phyloP scores from a whole-genome alignment of 2,797 vertebrate genomes.

The Odontamblyopus rebecca region DNA sequence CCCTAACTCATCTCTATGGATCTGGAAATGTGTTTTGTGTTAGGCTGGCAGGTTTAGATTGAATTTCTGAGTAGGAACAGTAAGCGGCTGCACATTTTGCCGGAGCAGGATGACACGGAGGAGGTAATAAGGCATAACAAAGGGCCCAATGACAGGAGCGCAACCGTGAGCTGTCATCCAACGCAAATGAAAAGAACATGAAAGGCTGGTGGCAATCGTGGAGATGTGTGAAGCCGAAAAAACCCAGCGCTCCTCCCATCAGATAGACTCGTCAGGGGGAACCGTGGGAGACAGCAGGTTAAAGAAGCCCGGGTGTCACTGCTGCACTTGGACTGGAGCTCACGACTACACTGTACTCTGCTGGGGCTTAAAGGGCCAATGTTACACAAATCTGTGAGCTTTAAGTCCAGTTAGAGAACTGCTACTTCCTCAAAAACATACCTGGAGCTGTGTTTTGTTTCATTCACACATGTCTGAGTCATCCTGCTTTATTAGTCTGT shows the following conservation, averaged over 20 bases:
- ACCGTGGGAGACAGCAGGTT: conserved; percentile 65
- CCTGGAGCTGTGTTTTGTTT: too few species aligned
- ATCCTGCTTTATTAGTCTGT: too few species aligned
- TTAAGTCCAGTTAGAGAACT: too few species aligned
- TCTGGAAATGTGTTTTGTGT: conserved; percentile 19
- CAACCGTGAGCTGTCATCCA: conserved; percentile 58
- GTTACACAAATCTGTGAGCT: too few species aligned
- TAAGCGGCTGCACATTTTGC: conserved; percentile 49
- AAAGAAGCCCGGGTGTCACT: conserved; percentile 63
- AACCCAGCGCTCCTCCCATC: conserved; percentile 56
- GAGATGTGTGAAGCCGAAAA: conserved; percentile 65
- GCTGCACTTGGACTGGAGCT: conserved; percentile 39
- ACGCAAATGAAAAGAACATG: conserved; percentile 66
- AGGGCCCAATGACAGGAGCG: conserved; percentile 58
- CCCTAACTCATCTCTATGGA: conserved; percentile 16
- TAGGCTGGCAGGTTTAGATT: conserved; percentile 42
- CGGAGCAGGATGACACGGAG: conserved; percentile 43
- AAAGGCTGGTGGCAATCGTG: conserved; percentile 69
- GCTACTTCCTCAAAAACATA: too few species aligned
- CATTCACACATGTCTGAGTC: too few species aligned
- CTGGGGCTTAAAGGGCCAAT: too few species aligned
- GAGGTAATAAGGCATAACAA: conserved; percentile 69
- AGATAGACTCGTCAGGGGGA: conserved; percentile 65
- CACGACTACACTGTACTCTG: not conserved
- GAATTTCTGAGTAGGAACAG: conserved; percentile 46